phyloP scores from a whole-genome alignment of 2,888 invertebrate species.

The Noctua fimbriata region DNA sequence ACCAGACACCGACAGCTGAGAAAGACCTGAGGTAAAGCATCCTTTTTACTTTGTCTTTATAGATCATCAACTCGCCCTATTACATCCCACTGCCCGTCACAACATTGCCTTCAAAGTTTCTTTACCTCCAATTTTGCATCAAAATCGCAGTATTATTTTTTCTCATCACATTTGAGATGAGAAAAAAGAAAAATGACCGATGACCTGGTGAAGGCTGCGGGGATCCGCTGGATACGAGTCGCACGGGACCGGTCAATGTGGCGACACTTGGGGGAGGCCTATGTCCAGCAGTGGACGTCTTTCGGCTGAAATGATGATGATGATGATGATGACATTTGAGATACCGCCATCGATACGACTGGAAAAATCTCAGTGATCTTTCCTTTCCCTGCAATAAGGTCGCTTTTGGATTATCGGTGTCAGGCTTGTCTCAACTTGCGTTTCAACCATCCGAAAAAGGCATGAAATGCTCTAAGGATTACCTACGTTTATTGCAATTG shows the following conservation, averaged over 20 bases:
- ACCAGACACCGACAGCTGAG: conserved; percentile 98
- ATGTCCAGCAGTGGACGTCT: no score
- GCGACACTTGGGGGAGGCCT: no score
- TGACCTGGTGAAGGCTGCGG: no score
- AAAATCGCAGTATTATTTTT: neutral
- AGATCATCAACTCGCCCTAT: neutral
- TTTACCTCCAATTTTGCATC: neutral
- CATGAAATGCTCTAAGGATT: neutral
- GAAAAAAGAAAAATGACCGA: no score
- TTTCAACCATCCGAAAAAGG: neutral
- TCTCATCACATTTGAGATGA: neutral
- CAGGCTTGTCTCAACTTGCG: neutral
- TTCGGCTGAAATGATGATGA: no score
- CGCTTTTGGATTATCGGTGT: neutral
- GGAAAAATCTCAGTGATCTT: neutral
- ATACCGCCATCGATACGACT: neutral
- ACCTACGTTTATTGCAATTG: neutral
- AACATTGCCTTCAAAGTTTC: neutral
- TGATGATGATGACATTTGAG: no score
- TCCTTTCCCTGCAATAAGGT: neutral
- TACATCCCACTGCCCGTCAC: neutral
- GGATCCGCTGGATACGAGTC: no score
- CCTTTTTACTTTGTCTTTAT: neutral
- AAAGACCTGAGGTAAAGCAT: conserved; percentile 95
- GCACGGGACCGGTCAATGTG: no score